These are phyloP conservation scores for Nipponia nippon DNA, from an alignment of 2,113 vertebrate species.

Conservation along the genomic window DNA sequence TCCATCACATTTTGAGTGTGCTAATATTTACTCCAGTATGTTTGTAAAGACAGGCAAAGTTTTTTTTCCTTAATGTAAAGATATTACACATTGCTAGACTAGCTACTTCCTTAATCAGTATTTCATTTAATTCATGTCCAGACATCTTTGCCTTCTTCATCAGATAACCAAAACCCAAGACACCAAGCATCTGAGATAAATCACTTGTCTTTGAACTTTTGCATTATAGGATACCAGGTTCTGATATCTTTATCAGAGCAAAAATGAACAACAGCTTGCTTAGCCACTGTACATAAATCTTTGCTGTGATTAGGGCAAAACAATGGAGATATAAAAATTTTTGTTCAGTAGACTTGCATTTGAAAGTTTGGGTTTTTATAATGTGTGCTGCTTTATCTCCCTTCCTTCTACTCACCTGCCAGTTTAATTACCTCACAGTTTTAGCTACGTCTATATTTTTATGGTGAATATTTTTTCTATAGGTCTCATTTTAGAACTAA, in stretches of 20 bases:
- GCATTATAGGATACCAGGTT: background rate
- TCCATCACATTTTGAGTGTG: background rate
- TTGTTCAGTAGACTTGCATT: background rate
- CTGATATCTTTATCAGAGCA: background rate
- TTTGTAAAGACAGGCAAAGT: background rate
- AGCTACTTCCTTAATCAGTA: background rate
- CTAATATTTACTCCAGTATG: background rate
- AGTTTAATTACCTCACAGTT: background rate
- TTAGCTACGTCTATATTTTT: background rate
- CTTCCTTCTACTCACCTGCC: background rate
- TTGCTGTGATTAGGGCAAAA: background rate
- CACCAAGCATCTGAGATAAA: background rate
- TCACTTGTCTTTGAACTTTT: background rate
- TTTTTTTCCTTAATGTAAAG: background rate
- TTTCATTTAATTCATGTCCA: background rate
- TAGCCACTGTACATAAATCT: background rate
- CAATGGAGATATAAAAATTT: background rate
- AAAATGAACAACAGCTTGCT: background rate
- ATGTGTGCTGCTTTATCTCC: background rate
- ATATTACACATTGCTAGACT: background rate
- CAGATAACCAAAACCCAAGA: background rate
- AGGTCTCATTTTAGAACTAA: background rate
- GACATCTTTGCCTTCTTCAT: background rate
- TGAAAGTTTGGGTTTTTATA: background rate
- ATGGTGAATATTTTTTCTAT: background rate